Percentiles rank a stretch among this genome's conserved stretches.
phyloP scores from a whole-genome alignment of 2,113 vertebrate species.

The Tricholaema leucomelas region DNA sequence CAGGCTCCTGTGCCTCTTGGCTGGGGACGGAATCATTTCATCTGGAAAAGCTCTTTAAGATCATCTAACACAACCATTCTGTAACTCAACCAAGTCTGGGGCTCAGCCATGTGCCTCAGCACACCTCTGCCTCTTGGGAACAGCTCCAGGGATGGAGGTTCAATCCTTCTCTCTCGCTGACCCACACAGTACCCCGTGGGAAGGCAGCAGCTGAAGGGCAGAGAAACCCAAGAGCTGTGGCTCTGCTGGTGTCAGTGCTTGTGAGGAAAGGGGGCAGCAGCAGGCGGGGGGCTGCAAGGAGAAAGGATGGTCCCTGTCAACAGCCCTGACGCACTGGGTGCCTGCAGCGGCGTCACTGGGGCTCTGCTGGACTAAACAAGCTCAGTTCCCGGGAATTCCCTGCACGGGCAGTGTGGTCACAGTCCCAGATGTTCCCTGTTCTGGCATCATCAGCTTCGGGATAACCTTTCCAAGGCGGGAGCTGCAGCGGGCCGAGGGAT shows the following conservation, averaged over 20 bases:
- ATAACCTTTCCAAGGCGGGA: not conserved
- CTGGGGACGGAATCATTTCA: not conserved
- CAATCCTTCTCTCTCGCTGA: no score
- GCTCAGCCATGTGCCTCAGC: no score
- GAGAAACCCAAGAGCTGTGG: no score
- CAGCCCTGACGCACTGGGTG: accelerated
- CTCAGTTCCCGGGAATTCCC: not conserved
- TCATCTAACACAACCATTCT: no score
- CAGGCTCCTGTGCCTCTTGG: not conserved
- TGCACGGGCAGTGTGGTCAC: not conserved
- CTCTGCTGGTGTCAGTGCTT: not conserved
- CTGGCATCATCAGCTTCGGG: not conserved
- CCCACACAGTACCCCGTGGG: not conserved
- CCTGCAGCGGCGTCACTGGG: not conserved
- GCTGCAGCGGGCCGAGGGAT: not conserved
- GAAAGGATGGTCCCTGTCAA: not conserved
- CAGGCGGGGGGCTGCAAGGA: not conserved
- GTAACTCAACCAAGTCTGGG: no score
- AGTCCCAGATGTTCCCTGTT: not conserved
- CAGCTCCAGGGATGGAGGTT: no score
- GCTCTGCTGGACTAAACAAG: not conserved
- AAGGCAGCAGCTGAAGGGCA: not conserved
- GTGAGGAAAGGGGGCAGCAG: accelerated
- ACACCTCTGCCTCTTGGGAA: no score
- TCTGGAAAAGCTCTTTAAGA: no score